Percentiles rank a stretch among this genome's conserved stretches.
These are phyloP conservation scores for Charanyca ferruginea DNA, from an alignment of 2,888 invertebrate species.

Conservation along the genomic window DNA sequence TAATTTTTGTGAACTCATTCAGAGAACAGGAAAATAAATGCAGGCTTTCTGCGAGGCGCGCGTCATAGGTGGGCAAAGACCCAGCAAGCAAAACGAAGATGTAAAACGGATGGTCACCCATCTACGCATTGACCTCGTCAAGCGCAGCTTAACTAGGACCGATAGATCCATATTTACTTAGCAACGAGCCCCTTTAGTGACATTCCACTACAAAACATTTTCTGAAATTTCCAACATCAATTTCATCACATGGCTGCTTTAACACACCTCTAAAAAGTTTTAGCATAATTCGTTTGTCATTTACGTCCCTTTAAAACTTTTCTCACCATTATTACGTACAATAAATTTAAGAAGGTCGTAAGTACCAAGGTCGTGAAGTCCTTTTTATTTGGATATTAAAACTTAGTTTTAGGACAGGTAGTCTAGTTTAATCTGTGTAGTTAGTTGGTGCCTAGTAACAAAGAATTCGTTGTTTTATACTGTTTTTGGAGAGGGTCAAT, in stretches of 20 bases:
- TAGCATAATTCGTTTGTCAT: constrained; percentile 16
- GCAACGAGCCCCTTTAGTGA: no score
- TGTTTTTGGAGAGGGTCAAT: no score
- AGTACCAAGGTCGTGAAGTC: constrained; percentile 7
- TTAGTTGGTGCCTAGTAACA: constrained; percentile 21
- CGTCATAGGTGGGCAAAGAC: no score
- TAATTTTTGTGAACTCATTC: no score
- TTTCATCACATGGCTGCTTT: constrained; percentile 34
- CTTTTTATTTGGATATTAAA: constrained; percentile 43
- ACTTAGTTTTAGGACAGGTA: constrained; percentile 32
- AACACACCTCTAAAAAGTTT: constrained; percentile 39
- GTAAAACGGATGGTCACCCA: no score
- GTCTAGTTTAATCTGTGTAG: constrained; percentile 24
- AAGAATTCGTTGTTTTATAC: not conserved
- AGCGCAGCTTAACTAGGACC: no score
- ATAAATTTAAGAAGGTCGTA: constrained; percentile 27
- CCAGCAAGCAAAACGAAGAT: no score
- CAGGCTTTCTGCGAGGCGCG: no score
- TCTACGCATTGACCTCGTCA: no score
- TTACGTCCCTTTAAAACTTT: constrained; percentile 27
- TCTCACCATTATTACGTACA: constrained; percentile 8
- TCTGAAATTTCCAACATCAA: constrained; percentile 27
- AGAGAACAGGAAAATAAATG: no score
- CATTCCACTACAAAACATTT: constrained; percentile 26
- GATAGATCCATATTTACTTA: no score